phyloP scores from a whole-genome alignment of 1,140 invertebrate species.

The Cydia strobilella region DNA sequence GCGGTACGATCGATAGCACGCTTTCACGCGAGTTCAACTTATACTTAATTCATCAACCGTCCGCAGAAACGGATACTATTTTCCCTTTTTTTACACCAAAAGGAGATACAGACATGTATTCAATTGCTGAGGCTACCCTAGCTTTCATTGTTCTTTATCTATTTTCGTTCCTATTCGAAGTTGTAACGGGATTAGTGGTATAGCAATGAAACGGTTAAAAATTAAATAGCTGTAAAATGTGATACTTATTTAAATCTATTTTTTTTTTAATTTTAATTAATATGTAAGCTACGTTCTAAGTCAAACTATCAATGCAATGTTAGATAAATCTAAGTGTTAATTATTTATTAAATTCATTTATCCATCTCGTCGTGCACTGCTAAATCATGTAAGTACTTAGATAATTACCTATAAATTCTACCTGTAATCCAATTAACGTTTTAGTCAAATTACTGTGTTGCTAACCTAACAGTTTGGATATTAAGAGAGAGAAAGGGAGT shows the following conservation, averaged over 20 bases:
- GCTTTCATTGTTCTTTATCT: slow-evolving; percentile 71
- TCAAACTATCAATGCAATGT: slow-evolving; percentile 70
- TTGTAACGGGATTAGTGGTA: slow-evolving; percentile 68
- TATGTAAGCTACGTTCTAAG: slow-evolving; percentile 41
- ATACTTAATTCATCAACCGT: not conserved
- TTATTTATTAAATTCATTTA: slow-evolving; percentile 24
- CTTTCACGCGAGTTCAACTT: slow-evolving; percentile 37
- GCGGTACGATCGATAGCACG: slow-evolving; percentile 57
- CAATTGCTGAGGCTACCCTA: slow-evolving; percentile 71
- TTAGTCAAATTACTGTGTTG: not conserved
- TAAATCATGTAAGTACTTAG: slow-evolving; percentile 31
- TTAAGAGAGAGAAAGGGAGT: not conserved
- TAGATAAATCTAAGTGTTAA: slow-evolving; percentile 27
- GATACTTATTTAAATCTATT: slow-evolving; percentile 57
- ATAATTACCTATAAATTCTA: not conserved
- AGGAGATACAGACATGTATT: slow-evolving; percentile 69
- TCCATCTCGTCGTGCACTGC: slow-evolving; percentile 18
- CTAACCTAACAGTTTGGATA: not conserved
- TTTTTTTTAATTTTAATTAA: slow-evolving; percentile 40
- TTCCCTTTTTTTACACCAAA: slow-evolving; percentile 45
- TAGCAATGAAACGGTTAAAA: slow-evolving; percentile 45
- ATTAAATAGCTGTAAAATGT: slow-evolving; percentile 54
- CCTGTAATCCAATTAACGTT: slow-evolving; percentile 20
- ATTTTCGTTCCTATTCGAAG: slow-evolving; percentile 74
- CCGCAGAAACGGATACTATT: slow-evolving; percentile 42